Evolutionary conservation across 2,113 vertebrate genomes (phyloP).

Genomic region (Prinia subflava): DNA sequence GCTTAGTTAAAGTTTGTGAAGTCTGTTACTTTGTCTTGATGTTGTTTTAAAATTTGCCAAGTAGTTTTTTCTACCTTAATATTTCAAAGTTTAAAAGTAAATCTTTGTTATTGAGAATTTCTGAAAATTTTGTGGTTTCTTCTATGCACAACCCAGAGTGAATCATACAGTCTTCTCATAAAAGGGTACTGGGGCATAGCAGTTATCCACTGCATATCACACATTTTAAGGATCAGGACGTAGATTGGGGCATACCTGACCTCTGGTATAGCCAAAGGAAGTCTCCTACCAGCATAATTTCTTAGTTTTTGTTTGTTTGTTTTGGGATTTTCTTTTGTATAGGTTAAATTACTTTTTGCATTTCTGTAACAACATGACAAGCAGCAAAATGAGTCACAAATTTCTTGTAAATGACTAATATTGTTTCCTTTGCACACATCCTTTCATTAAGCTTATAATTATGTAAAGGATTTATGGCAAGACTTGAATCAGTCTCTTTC

Average conservation of each 20-base stretch:
- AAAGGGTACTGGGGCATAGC: not conserved
- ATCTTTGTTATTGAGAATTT: not conserved
- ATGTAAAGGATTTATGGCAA: not conserved
- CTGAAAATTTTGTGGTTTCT: not conserved
- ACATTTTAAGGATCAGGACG: not conserved
- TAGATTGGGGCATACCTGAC: rapidly evolving
- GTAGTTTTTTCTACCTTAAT: not conserved
- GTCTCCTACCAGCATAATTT: not conserved
- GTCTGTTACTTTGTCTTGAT: not conserved
- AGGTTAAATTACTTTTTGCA: not conserved
- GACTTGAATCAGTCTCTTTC: not conserved
- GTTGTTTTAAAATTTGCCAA: not conserved
- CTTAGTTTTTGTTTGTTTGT: not conserved
- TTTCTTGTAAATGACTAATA: not conserved
- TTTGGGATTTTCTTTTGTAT: not conserved
- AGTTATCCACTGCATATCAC: not conserved
- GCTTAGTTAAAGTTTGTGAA: not conserved
- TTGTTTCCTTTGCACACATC: not conserved
- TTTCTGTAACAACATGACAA: not conserved
- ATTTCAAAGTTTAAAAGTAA: not conserved
- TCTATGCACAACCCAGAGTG: not conserved
- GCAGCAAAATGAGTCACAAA: not conserved
- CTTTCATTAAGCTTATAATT: not conserved
- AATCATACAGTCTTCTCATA: rapidly evolving
- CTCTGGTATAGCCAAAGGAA: not conserved